Evolutionary conservation across 2,797 vertebrate species (phyloP), one percentile per base, ranked within the genome.

Genomic region (Tapera naevia): DNA sequence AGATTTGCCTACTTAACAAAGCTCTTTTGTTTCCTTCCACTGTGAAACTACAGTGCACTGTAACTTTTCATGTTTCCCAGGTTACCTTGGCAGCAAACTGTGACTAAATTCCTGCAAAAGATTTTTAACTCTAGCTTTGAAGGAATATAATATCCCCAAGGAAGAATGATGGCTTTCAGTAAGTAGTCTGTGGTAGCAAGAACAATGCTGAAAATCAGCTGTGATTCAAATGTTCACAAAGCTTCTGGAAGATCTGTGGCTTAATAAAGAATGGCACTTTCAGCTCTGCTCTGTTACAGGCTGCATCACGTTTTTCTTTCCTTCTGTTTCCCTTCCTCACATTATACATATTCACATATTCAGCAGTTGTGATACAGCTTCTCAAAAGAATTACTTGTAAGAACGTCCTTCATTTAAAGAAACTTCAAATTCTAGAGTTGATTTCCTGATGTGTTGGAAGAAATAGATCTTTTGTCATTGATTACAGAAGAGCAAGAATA

Each of bases 21-120:
- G 93, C 32, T n/a, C 72, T 93, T 89, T 93, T 96, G 92, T 95
- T 95, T 71, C 67, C 74, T 73, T 37, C 30, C 84, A 64, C 87
- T 92, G 78, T 88, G 74, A 79, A 65, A 89, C 65, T 91, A 87
- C 7, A 3, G n/a, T n/a, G 33, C 61, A 37, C 58, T 69, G 41
- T 80, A 92, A 78, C 67, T 92, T 58, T 60, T 80, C 60, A 21
- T 2, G 25, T 96, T 92, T 96, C 96, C 76, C 74, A 67, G 91
- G 91, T 92, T 91, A 91, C 83, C 79, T 86, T 94, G 92, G 95
- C 93, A 92, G 43, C 54, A 89, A 78, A 67, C 39, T 75, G 73
- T 71, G 86, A 79, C 48, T 86, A 65, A 89, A 92, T 17, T 32
- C 54, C 70, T 80, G 72, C 28, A 81, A 66, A 88, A 75, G 75